phyloP scores from a whole-genome alignment of 1,140 invertebrate species.

The Platorchestia sp. region DNA sequence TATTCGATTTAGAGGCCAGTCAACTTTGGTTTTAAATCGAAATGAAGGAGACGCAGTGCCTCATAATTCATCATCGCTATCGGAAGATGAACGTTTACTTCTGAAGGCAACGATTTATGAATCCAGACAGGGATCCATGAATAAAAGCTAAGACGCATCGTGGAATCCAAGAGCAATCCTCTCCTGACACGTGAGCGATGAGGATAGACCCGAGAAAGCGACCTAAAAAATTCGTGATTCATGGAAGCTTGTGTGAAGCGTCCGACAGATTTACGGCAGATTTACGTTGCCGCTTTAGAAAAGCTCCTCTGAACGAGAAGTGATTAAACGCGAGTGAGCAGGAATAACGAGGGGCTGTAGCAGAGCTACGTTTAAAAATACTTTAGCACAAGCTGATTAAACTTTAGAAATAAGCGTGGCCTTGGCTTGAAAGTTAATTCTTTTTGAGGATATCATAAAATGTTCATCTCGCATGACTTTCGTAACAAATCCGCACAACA shows the following conservation, averaged over 20 bases:
- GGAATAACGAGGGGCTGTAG: neutral
- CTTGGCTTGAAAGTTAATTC: neutral
- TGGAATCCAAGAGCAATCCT: neutral
- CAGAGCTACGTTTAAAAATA: neutral
- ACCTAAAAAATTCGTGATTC: constrained; percentile 1
- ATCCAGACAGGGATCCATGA: neutral
- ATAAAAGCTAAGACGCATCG: neutral
- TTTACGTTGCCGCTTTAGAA: neutral
- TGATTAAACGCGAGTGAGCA: neutral
- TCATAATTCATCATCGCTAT: neutral
- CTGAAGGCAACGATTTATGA: neutral
- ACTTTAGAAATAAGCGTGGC: neutral
- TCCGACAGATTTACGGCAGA: neutral
- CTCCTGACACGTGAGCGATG: neutral
- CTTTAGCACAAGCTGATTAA: neutral
- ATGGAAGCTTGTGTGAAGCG: neutral
- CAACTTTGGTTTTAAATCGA: neutral
- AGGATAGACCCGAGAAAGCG: neutral
- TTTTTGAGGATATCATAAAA: neutral
- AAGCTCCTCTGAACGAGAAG: neutral
- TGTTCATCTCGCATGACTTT: neutral
- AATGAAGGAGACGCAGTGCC: neutral
- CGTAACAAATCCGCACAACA: neutral
- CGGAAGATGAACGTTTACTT: neutral
- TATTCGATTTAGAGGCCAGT: neutral